phyloP scores from a whole-genome alignment of 2,888 invertebrate genomes.

The Pherbina coryleti region DNA sequence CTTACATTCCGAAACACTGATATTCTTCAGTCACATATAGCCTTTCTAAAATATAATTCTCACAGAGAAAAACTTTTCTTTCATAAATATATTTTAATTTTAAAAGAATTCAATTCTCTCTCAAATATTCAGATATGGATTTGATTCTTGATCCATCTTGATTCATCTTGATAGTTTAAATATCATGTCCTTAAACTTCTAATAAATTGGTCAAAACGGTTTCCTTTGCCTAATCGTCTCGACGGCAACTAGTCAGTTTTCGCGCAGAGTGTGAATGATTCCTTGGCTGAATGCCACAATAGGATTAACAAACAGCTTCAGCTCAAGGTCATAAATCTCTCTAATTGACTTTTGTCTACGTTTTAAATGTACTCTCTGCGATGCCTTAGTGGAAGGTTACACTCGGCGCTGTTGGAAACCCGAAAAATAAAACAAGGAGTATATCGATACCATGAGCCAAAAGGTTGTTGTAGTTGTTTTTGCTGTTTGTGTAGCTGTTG shows the following conservation, averaged over 20 bases:
- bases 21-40: too few relatives aligned
- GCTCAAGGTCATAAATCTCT: constrained; percentile 44
- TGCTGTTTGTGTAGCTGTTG: too few relatives aligned
- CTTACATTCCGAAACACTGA: too few relatives aligned
- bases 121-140: too few relatives aligned
- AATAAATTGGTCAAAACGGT: too few relatives aligned
- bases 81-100: too few relatives aligned
- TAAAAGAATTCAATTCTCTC: too few relatives aligned
- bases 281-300: constrained; percentile 17
- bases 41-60: too few relatives aligned
- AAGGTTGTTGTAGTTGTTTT: background rate
- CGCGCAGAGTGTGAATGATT: background rate
- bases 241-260: background rate
- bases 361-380: constrained; percentile 27
- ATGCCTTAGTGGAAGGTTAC: background rate
- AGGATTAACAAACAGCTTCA: constrained; percentile 15
- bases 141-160: too few relatives aligned
- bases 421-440: background rate
- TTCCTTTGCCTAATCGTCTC: background rate
- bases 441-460: background rate
- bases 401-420: background rate
- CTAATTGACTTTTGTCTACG: constrained; percentile 47
- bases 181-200: too few relatives aligned
- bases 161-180: too few relatives aligned
- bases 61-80: too few relatives aligned